Evolutionary conservation across 2,113 vertebrate genomes (phyloP).

Genomic region (Noturus placidus): DNA sequence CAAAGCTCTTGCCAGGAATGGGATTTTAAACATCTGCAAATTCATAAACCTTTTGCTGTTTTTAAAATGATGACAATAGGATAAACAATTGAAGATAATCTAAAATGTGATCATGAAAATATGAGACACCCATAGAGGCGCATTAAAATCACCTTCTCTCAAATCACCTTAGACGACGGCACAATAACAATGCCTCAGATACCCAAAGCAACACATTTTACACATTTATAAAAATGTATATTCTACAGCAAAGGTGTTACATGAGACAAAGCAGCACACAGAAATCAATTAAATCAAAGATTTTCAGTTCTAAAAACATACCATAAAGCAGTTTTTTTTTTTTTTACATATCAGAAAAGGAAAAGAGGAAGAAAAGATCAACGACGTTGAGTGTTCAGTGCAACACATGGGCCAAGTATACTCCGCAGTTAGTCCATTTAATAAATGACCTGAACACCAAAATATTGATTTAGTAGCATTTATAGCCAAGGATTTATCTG

Average conservation of each 20-base stretch:
- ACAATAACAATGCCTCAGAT: conserved; percentile 72
- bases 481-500: background rate
- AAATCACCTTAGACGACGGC: conserved; percentile 86
- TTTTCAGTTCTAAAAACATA: background rate
- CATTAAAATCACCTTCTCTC: conserved; percentile 54
- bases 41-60: conserved; percentile 71
- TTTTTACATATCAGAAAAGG: background rate
- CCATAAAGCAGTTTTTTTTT: background rate
- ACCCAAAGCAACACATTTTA: background rate
- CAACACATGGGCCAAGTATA: background rate
- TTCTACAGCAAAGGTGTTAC: background rate
- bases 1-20: conserved; percentile 86
- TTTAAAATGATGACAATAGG: conserved; percentile 81
- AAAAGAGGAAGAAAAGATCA: background rate
- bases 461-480: background rate
- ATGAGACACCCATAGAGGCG: conserved; percentile 79
- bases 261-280: background rate
- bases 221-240: background rate
- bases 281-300: conserved; percentile 1
- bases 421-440: too few relatives aligned
- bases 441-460: background rate
- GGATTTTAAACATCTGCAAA: conserved; percentile 87
- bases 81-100: conserved; percentile 89
- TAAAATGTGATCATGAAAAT: conserved; percentile 76
- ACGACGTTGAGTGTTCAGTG: background rate